Base-by-base conservation (phyloP, 2,797 vertebrate species). In the Gastrophryne carolinensis region DNA sequence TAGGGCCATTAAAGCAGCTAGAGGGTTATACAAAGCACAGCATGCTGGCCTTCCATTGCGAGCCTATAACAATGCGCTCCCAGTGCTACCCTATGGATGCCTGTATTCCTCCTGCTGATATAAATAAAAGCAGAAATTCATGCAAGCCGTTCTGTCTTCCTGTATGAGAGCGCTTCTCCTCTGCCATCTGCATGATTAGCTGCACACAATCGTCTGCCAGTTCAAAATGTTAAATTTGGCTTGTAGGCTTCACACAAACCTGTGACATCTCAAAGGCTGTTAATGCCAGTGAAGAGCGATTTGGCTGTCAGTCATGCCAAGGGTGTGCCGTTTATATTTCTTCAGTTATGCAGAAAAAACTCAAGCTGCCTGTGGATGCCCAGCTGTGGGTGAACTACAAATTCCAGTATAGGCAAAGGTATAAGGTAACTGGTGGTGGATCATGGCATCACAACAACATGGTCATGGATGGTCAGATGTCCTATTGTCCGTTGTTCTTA, bases 91-190 rank as follows among this genome's bases (percentile, higher is more conserved):
- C 67, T 49, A 71, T 56, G 27, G 21, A 71, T 71, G 3, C 12
- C 50, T 47, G 21, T 21, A 57, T 19, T 39, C 11, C 39, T 65
- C 49, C 57, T 62, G 58, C 58, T 71, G 67, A 26, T 56, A 53
- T 71, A 77, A 64, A 77, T 71, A 70, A 77, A 77, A 49, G 67
- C 57, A 71, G 50, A 71, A 71, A 77, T 77, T 64, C 67, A 77
- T 71, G 67, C 75, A 71, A 78, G 75, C 57, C 60, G 17, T 58
- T 78, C 75, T 71, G 75, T 72, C 75, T 71, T 50, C 39, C 60
- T 64, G 58, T 52, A 58, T 65, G 58, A 58, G 37, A 44, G 30
- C 5, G 23, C 68, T 37, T 67, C 64, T 72, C 60, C 67, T 57
- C 50, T 47, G 13, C 75, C 75, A 78, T 78, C 75, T 78, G 75